phyloP scores from a whole-genome alignment of 2,113 vertebrate genomes.

The Hyaena hyaena region DNA sequence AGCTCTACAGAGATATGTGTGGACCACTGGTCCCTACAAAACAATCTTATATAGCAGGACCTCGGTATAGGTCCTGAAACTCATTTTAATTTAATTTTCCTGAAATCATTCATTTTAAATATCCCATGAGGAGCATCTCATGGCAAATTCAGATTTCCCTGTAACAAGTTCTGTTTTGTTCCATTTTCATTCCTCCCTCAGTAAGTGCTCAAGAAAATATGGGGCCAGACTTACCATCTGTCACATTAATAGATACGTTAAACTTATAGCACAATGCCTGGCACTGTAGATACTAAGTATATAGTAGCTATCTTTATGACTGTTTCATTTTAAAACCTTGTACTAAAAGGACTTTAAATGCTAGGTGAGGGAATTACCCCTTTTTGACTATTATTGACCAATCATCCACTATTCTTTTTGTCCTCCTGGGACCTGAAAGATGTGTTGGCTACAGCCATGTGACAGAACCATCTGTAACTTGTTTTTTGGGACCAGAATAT shows the following conservation, averaged over 20 bases:
- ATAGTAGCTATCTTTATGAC: neutral
- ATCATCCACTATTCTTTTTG: neutral
- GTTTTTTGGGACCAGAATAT: constrained; percentile 22
- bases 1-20: neutral
- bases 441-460: neutral
- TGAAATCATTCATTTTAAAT: neutral
- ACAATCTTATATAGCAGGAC: neutral
- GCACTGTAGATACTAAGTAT: neutral
- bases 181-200: neutral
- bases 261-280: neutral
- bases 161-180: neutral
- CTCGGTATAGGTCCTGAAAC: neutral
- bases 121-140: neutral
- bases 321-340: neutral
- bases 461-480: constrained; percentile 55
- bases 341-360: neutral
- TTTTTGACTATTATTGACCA: neutral
- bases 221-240: neutral
- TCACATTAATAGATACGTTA: neutral
- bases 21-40: neutral
- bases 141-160: neutral
- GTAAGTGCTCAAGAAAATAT: neutral
- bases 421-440: neutral
- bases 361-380: neutral
- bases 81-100: neutral